Evolutionary conservation across 1,140 invertebrate genomes (phyloP).

Genomic region (Drosophila gunungcola): DNA sequence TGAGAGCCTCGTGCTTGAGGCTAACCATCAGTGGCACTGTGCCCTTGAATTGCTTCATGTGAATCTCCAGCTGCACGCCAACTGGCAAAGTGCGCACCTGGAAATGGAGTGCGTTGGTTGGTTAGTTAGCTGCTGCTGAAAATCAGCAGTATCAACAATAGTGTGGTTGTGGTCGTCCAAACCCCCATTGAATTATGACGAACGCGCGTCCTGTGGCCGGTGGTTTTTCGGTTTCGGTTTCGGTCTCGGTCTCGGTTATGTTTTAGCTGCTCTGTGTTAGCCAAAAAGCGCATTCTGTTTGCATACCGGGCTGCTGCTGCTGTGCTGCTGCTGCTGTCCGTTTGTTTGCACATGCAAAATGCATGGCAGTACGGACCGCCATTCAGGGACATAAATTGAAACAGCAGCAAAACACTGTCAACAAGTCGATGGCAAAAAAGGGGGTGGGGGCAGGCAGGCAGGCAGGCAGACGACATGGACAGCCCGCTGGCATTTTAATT

Average conservation of each 20-base stretch:
- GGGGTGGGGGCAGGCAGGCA: too few relatives aligned
- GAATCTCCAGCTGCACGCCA: conserved; percentile 89
- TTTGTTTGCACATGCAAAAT: conserved; percentile 74
- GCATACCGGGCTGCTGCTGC: conserved; percentile 23
- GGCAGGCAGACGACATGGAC: conserved; percentile 11
- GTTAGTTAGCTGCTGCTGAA: conserved; percentile 57
- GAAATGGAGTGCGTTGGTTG: neutral
- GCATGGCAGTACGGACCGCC: conserved; percentile 36
- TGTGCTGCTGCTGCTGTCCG: conserved; percentile 11
- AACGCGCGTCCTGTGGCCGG: conserved; percentile 49
- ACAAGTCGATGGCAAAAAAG: conserved; percentile 39
- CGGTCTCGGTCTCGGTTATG: conserved; percentile 42
- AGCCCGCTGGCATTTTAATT: conserved; percentile 76
- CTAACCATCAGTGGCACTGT: conserved; percentile 95
- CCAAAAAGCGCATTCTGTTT: conserved; percentile 74
- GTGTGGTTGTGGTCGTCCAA: conserved; percentile 55
- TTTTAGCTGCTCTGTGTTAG: conserved; percentile 41
- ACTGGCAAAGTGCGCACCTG: conserved; percentile 86
- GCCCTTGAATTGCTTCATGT: conserved; percentile 95
- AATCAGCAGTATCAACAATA: conserved; percentile 83
- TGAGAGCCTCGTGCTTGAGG: conserved; percentile 94
- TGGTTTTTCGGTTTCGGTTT: conserved; percentile 47
- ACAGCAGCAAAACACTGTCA: conserved; percentile 62
- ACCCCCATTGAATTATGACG: conserved; percentile 72
- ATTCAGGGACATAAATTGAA: conserved; percentile 67